These are phyloP conservation scores for Oceanites oceanicus DNA, from an alignment of 2,113 vertebrate species.

Conservation along the genomic window DNA sequence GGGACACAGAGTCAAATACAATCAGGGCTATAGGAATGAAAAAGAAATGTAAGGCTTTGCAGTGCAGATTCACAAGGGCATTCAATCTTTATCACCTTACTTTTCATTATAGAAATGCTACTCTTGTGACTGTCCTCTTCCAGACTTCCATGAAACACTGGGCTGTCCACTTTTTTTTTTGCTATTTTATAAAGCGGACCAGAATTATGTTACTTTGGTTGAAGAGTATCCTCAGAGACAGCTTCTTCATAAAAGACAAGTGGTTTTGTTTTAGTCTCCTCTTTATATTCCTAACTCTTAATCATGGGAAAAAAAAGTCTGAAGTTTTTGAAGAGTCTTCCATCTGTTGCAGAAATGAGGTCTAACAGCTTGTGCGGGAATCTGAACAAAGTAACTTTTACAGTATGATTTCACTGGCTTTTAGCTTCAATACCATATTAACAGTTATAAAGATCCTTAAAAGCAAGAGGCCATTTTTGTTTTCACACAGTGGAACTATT, in stretches of 20 bases:
- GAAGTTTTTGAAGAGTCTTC: not conserved
- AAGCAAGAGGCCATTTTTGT: not conserved
- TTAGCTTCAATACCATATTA: not conserved
- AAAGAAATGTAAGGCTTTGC: not conserved
- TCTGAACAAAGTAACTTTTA: not conserved
- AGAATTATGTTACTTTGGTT: not conserved
- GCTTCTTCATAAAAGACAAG: not conserved
- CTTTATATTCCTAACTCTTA: not conserved
- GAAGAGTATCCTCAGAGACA: not conserved
- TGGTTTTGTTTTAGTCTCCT: not conserved
- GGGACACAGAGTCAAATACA: not conserved
- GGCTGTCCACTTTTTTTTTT: not conserved
- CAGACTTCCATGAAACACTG: not conserved
- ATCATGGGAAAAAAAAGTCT: not conserved
- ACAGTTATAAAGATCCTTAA: not conserved
- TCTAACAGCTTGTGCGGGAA: not conserved
- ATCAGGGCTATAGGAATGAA: not conserved
- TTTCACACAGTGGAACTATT: not conserved
- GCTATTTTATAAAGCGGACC: not conserved
- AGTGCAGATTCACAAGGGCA: not conserved
- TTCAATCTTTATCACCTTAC: not conserved
- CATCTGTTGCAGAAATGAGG: not conserved
- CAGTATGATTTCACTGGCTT: not conserved
- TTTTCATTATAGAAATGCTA: not conserved
- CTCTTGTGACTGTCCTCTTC: not conserved